phyloP scores from a whole-genome alignment of 2,797 vertebrate genomes.

The Salmo trutta region DNA sequence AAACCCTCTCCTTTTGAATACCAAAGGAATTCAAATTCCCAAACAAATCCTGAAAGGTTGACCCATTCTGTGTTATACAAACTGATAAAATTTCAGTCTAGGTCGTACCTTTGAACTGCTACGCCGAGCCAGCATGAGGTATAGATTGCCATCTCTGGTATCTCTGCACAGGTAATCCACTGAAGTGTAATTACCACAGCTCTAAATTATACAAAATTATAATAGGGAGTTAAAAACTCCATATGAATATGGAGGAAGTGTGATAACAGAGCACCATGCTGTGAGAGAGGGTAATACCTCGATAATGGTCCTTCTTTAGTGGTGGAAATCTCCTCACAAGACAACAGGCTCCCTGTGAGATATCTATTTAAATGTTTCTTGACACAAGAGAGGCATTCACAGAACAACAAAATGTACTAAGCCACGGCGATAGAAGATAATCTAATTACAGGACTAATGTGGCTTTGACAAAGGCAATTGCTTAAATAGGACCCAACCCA shows the following conservation, averaged over 20 bases:
- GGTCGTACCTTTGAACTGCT: constrained; percentile 60
- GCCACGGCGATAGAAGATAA: constrained; percentile 76
- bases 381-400: constrained; percentile 68
- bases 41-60: constrained; percentile 65
- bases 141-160: constrained; percentile 65
- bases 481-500: constrained; percentile 30
- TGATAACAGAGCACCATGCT: constrained; percentile 76
- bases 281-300: constrained; percentile 75
- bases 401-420: constrained; percentile 69
- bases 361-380: constrained; percentile 74
- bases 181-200: constrained; percentile 81
- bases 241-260: constrained; percentile 75
- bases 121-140: constrained; percentile 35
- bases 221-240: constrained; percentile 64
- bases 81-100: constrained; percentile 45
- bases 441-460: constrained; percentile 69
- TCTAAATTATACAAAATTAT: constrained; percentile 72
- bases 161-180: constrained; percentile 78
- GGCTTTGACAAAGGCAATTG: constrained; percentile 53
- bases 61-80: constrained; percentile 55
- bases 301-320: constrained; percentile 73
- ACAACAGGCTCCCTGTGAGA: constrained; percentile 71
- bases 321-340: constrained; percentile 79
- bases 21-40: constrained; percentile 68
- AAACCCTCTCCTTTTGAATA: constrained; percentile 68